These are phyloP conservation scores for Ceratitis capitata DNA, from an alignment of 1,140 invertebrate genomes.

Conservation along the genomic window DNA sequence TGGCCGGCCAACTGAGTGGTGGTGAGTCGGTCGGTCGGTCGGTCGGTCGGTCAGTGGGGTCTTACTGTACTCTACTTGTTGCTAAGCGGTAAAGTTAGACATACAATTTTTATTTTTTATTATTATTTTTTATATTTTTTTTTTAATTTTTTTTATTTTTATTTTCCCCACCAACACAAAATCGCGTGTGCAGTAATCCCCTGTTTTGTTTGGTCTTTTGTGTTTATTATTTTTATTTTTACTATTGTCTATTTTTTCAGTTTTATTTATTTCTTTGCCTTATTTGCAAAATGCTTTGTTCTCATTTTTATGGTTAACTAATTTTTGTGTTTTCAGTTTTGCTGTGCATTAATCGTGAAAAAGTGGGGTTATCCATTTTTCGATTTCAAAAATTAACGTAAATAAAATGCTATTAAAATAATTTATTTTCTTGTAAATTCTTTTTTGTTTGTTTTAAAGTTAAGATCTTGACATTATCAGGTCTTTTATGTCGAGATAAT, in stretches of 20 bases:
- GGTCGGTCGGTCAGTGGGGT: too few species aligned
- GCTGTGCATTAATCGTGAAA: not conserved
- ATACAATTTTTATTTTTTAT: too few species aligned
- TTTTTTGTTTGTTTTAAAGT: not conserved
- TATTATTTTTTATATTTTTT: too few species aligned
- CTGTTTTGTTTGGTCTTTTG: not conserved
- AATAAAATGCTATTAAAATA: too few species aligned
- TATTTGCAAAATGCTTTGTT: not conserved
- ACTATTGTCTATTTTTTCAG: not conserved
- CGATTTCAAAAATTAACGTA: not conserved
- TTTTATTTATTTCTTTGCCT: not conserved
- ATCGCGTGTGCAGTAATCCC: not conserved
- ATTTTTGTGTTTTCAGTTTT: not conserved
- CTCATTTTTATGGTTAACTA: slow-evolving; percentile 24
- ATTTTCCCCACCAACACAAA: not conserved
- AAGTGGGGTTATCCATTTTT: not conserved
- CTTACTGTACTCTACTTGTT: not conserved
- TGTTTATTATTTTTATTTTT: not conserved
- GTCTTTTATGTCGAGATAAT: too few species aligned
- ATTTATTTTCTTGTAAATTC: not conserved
- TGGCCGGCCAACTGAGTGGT: not conserved
- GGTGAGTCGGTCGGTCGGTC: too few species aligned
- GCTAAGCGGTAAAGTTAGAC: not conserved
- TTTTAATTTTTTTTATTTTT: too few species aligned
- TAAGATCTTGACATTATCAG: too few species aligned